Evolutionary conservation across 37 sponge, comb jelly and placozoan genomes (phyloP), one percentile per base, ranked within the genome.

Genomic region (Axinella damicornis): DNA sequence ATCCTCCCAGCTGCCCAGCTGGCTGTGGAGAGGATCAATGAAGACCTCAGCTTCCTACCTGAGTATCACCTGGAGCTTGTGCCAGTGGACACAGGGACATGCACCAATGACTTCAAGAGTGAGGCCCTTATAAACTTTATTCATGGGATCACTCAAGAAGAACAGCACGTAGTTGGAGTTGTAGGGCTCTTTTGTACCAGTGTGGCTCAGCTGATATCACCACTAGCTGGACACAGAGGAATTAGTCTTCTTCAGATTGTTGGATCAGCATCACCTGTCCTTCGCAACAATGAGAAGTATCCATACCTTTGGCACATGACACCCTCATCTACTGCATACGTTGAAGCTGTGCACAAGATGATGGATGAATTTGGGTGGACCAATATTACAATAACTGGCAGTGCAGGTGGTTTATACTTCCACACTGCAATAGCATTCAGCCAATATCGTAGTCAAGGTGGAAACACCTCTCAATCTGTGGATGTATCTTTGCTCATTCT

Each of bases 1-100:
- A 30, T 68, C 21, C 46, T 79, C 35, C 67, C 67, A 16, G 80
- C 66, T 15, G 80, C 80, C 24, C 65, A 34, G 5, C 21, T 81
- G 16, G 82, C 71, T 53, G 57, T 28, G 31, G 46, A 81, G 17
- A 55, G 69, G 69, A 39, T 81, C 24, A 81, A 81, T 54, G 27
- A 14, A 22, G 69, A 25, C n/a, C 25, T 5, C 4, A 25, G 27
- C 62, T 14, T 61, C n/a, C 62, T 61, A 14, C 62, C n/a, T 27
- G 62, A 11, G 14, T 61, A 27, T 5, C 25, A 61, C 2, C n/a
- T 61, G 5, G 62, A 61, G 62, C 25, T 61, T 5, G 62, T 61
- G 12, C 62, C 5, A 11, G 27, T 61, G n/a, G 62, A 27, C n/a
- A 25, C 27, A 27, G 25, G 25, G 5, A 61, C 4, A 22, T 61